Percentiles rank a stretch among this genome's conserved stretches.
phyloP scores from a whole-genome alignment of 2,797 vertebrate species.

The Syngnathus acus region DNA sequence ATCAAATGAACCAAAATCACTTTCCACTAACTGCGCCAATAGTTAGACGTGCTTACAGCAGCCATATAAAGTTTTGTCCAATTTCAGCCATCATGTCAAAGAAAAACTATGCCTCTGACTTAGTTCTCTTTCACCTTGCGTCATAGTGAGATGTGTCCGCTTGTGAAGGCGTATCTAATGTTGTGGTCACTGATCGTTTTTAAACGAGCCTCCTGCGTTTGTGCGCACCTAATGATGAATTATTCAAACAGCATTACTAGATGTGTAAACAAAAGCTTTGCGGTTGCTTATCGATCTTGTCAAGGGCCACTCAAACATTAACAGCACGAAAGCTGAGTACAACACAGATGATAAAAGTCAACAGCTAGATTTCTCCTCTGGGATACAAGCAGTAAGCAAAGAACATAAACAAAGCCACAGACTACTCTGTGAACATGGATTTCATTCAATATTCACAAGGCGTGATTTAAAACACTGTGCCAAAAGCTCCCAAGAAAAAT shows the following conservation, averaged over 20 bases:
- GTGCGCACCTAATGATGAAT: slow-evolving; percentile 30
- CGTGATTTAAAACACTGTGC: slow-evolving; percentile 29
- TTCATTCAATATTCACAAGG: slow-evolving; percentile 54
- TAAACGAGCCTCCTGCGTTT: not conserved
- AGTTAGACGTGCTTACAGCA: too few species aligned
- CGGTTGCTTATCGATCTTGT: slow-evolving; percentile 44
- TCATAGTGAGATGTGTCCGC: not conserved
- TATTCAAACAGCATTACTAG: slow-evolving; percentile 45
- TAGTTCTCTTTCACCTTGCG: not conserved
- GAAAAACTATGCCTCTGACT: not conserved
- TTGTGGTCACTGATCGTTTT: not conserved
- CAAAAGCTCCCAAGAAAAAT: not conserved
- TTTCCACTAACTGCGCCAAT: too few species aligned
- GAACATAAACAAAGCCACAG: slow-evolving; percentile 34
- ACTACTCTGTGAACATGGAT: slow-evolving; percentile 28
- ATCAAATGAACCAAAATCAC: too few species aligned
- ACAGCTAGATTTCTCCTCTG: slow-evolving; percentile 45
- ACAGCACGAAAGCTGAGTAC: slow-evolving; percentile 32
- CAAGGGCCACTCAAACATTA: slow-evolving; percentile 26
- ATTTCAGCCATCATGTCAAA: too few species aligned
- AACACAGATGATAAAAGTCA: slow-evolving; percentile 40
- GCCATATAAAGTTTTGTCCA: too few species aligned
- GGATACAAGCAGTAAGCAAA: slow-evolving; percentile 44
- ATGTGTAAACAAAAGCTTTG: slow-evolving; percentile 54
- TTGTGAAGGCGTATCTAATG: not conserved